These are phyloP conservation scores for Lycophotia porphyrea DNA, from an alignment of 2,888 invertebrate genomes.

Conservation along the genomic window DNA sequence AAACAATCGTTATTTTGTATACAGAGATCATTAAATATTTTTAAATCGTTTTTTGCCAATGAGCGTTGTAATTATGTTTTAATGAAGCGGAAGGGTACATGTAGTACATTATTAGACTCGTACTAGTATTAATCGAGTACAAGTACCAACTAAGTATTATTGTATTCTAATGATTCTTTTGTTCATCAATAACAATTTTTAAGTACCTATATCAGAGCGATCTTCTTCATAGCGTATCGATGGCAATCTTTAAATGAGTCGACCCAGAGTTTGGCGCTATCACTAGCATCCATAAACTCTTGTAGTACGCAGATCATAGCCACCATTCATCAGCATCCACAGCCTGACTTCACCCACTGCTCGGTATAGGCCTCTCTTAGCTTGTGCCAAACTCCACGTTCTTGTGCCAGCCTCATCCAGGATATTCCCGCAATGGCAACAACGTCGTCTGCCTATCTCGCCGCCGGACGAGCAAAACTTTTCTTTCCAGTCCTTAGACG, in stretches of 20 bases:
- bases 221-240: neutral
- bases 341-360: neutral
- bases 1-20: slow-evolving; percentile 21
- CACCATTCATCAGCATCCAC: neutral
- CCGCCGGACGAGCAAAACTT: neutral
- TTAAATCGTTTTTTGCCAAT: slow-evolving; percentile 21
- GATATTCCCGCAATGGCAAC: neutral
- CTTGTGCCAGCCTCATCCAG: neutral
- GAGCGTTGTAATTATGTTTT: slow-evolving; percentile 10
- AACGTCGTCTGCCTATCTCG: neutral
- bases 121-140: neutral
- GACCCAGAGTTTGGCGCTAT: neutral
- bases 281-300: neutral
- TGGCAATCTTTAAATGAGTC: neutral
- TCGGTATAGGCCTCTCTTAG: neutral
- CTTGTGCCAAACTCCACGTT: neutral
- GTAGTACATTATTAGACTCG: slow-evolving; percentile 11
- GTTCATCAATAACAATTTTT: neutral
- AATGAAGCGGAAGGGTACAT: slow-evolving; percentile 35
- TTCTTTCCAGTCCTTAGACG: neutral
- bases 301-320: neutral
- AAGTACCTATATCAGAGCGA: neutral
- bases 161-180: slow-evolving; percentile 6
- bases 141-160: slow-evolving; percentile 11
- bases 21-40: slow-evolving; percentile 21